Percentiles rank a stretch among this genome's conserved stretches.
Conservation (phyloP, 2,113 vertebrate species). For the Aspidoscelis tigris region DNA sequence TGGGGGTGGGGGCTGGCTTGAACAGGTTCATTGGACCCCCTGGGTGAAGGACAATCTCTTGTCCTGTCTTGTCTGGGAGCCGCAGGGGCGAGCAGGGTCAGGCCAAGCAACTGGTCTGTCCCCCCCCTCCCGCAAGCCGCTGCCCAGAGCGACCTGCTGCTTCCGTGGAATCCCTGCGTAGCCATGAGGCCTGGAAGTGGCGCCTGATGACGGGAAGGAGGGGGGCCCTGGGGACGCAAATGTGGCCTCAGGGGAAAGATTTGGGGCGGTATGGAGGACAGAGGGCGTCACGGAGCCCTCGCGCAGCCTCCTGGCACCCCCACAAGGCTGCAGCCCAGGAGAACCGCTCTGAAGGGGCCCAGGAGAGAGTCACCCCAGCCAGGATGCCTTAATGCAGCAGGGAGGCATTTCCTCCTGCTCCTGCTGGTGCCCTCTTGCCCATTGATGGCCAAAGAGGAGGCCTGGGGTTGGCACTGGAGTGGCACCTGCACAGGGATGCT, state of each 20-base stretch:
- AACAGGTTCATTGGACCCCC: too few species aligned
- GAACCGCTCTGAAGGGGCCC: too few species aligned
- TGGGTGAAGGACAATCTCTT: too few species aligned
- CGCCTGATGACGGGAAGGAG: not conserved
- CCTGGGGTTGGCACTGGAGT: not conserved
- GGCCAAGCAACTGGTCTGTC: not conserved
- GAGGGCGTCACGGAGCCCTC: not conserved
- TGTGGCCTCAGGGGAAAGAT: not conserved
- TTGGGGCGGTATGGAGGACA: too few species aligned
- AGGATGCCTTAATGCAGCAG: not conserved
- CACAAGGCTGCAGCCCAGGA: not conserved
- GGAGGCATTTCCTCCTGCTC: too few species aligned
- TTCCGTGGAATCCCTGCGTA: not conserved
- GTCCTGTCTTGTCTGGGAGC: not conserved
- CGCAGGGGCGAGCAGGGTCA: not conserved
- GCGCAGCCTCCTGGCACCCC: too few species aligned
- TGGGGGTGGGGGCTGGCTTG: too few species aligned
- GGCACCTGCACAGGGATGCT: too few species aligned
- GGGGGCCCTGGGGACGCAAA: not conserved
- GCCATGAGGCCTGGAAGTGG: not conserved
- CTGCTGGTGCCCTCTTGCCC: too few species aligned
- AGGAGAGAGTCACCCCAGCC: too few species aligned
- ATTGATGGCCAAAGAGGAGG: too few species aligned
- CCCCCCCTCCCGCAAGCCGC: too few species aligned
- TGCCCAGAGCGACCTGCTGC: not conserved